Base-by-base conservation (phyloP, 2,888 invertebrate genomes). In the Litoditis marina region DNA sequence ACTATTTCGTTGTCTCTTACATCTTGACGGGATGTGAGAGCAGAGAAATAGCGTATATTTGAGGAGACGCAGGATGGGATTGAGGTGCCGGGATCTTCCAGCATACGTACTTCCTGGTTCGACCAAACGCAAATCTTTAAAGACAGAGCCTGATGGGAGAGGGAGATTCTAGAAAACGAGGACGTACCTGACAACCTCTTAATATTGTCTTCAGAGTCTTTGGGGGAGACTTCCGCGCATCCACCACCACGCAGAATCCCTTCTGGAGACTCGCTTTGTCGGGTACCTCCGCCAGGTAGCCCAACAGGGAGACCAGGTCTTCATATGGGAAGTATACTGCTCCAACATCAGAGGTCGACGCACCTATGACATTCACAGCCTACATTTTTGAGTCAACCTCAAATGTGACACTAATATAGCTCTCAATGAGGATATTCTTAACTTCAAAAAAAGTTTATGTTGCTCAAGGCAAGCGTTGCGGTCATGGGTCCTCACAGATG, bases 181-280 rank as follows among this genome's bases (percentile, higher is more conserved):
- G 5, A 55, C 54, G 16, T 50, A 69, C 66, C 64, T 71, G 79
- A 39, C 70, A 70, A 13, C 79, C 82, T 58, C 75, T 68, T 50
- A 81, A 61, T 25, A 78, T 68, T 28, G 65, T 71, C 27, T 78
- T 76, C 49, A 81, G 49, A 27, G 71, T 67, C 51, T 74, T 76
- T 19, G 74, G 56, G 19, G 74, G 71, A 27, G 71, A 65, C 22
- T 69, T 68, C 27, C 78, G 53, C 25, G 75, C 76, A 63, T 81
- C 81, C 16, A 82, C 60, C 3, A 81, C 54, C n/a, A 82, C 69
- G 3, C 77, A 74, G 64, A 79, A 71, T 13, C 65, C 63, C 22
- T 66, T 67, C 0, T 62, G 31, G 51, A 39, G 61, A 32, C 59
- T 49, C 1, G 44, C n/a, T 25, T 28, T 31, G 11, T 49, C 47